A percentile compares a stretch with the other conserved stretches of the same genome.
These are phyloP conservation scores for Plebejus argus DNA, from an alignment of 2,888 invertebrate species.

Conservation along the genomic window DNA sequence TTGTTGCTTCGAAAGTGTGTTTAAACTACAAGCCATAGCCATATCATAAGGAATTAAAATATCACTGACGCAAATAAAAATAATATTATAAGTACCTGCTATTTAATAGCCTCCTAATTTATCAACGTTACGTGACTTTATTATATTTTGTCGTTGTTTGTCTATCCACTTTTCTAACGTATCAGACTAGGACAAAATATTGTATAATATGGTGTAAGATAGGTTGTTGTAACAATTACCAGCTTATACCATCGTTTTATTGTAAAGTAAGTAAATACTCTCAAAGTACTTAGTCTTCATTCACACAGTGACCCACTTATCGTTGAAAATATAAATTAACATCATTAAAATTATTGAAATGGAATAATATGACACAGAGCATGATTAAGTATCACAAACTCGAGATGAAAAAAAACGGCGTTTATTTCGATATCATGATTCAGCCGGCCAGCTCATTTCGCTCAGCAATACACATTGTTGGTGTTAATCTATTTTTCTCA, in stretches of 20 bases:
- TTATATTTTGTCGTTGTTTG: not conserved
- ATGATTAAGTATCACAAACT: constrained; percentile 57
- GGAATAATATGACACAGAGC: constrained; percentile 24
- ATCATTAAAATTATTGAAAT: constrained; percentile 38
- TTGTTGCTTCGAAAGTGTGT: not conserved
- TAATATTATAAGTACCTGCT: too few relatives aligned
- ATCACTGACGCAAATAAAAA: too few relatives aligned
- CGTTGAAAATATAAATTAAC: constrained; percentile 16
- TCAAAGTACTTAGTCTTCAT: not conserved
- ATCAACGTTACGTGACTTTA: too few relatives aligned
- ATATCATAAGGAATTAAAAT: too few relatives aligned
- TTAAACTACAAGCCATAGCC: not conserved
- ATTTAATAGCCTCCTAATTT: too few relatives aligned
- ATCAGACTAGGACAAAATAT: not conserved
- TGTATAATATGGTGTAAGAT: too few relatives aligned
- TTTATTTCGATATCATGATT: constrained; percentile 69
- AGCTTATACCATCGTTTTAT: not conserved
- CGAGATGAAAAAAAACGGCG: constrained; percentile 52
- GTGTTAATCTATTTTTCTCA: constrained; percentile 38
- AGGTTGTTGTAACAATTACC: too few relatives aligned
- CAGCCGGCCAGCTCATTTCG: constrained; percentile 48
- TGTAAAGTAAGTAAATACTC: not conserved
- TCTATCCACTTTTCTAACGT: not conserved
- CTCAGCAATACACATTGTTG: constrained; percentile 37
- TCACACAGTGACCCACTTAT: not conserved